Base-by-base conservation (phyloP, 2,113 vertebrate species). In the Coptodon rendalli region DNA sequence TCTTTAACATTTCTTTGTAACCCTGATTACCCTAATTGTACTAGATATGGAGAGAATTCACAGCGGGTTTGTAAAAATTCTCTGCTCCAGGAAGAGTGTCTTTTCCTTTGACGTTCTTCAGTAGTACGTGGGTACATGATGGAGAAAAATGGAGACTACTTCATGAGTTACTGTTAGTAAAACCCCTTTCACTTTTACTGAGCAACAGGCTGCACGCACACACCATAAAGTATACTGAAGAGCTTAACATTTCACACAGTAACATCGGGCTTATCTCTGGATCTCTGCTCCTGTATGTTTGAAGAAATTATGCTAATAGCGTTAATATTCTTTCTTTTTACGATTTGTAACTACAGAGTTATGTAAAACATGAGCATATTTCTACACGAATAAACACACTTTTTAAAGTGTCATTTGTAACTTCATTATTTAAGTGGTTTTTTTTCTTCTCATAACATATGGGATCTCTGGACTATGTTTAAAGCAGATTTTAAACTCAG, bases 351-450 rank as follows among this genome's bases (percentile, higher is more conserved):
- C 90, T 92, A 90, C 92, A 94, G 94, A 93, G 84, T 87, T 87
- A 91, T 93, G 94, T 94, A 95, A 95, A 91, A 95, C 94, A 90
- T 94, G 87, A 94, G 91, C 94, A 92, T 96, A 96, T 97, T 96
- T 96, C 95, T 96, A 94, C 95, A 95, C 43, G 82, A 97, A 96
- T 96, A 96, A 97, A 96, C 90, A 93, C 89, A 85, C 86, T 94
- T 95, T 95, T 89, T 94, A 96, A 95, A 89, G 92, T 94, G 92
- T 81, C 45, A 50, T 82, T 90, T 94, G 87, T 83, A 73, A 71
- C 88, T 9, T 3, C 61, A 2, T 89, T 61, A 83, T 92, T 89
- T 82, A 9, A 31, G 29, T 4, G 4, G 59, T 50, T 57, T 54
- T 54, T 24, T 7, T 22, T 88, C 5, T 68, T 14, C 9, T 86